Base-by-base conservation (phyloP, 2,797 vertebrate genomes). In the Hozukius guyotensis region DNA sequence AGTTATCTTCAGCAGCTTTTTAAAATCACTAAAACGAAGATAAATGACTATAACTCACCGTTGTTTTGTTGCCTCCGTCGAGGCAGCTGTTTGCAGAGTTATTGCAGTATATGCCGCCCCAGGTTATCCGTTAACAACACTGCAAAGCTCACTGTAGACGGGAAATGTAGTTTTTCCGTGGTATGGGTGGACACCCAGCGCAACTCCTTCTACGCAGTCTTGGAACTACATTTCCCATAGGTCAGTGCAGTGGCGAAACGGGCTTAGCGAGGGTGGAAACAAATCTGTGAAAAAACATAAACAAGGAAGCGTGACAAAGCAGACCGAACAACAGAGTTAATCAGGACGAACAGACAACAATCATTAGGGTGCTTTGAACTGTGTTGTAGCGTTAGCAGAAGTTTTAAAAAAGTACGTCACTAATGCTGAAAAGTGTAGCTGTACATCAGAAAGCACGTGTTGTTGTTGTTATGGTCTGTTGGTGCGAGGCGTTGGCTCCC, bases 231-330 rank as follows among this genome's bases (percentile, higher is more conserved):
- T 68, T 77, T 88, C 88, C 92, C 87, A 31, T 2, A 1, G 8
- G 25, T 0, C 64, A 67, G 20, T 22, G 59, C 67, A 25, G 61
- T 7, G 18, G 9, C 1, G 11, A 75, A 81, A 80, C 77, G 20
- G 38, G 71, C 36, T 83, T 9, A 3, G 7, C 2, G 24, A 53
- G 62, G 79, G 75, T 18, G 86, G 46, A 62, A 73, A 57, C 75
- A 72, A 75, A 53, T 52, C 4, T 46, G 32, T 8, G 36, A 68
- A 36, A 80, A 87, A 92, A 81, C 24, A 73, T 82, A 92, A 92
- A 93, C 91, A 93, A 85, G 89, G 80, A 92, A 87, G 81, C 69
- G 81, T 89, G 90, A 89, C 78, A 34, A 52, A 62, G 66, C 56
- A 74, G 25, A 59, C 14, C n/a, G 3, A 2, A 12, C 6, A 0